Evolutionary conservation across 2,113 vertebrate genomes (phyloP), one percentile per base, ranked within the genome.

Genomic region (Onychostruthus taczanowskii): DNA sequence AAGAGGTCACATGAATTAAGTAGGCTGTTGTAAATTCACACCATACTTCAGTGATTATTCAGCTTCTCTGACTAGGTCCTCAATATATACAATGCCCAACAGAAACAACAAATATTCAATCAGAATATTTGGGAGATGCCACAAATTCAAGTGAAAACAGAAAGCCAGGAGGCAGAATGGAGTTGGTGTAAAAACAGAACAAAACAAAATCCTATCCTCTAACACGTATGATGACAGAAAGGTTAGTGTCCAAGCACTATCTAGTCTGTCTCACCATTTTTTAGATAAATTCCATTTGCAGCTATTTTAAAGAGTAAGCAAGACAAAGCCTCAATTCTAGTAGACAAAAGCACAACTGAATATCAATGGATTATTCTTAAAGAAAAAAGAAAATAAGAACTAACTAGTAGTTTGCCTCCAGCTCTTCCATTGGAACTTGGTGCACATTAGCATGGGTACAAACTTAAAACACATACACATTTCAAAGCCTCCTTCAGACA

Each of bases 1-100:
- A 88, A 79, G 78, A 88, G 67, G 85, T 90, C 92, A 90, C 75
- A 55, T 90, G 90, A 84, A 93, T 94, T 86, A 92, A 74, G 37
- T 41, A 64, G 39, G 73, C 27, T 94, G 47, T 55, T 74, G 37
- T 91, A 94, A 94, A 92, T 87, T 87, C 69, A 89, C 69, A 76
- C 56, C 84, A 84, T 92, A 91, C 33, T 84, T 96, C 31, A 64
- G 67, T 19, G 39, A 90, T 84, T 87, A 74, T 61, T 90, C 46
- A 95, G 24, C 58, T 73, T 76, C 70, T 37, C 67, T 43, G 9
- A 53, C 58, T 76, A 66, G 35, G 30, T 50, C 59, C 70, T 85
- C 55, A 67, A 33, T 9, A 66, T 11, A 83, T 33, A 55, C 23
- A 74, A 24, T 5, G 10, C 41, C 30, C 24, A 68, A 49, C 7